Conservation (phyloP, 2,113 vertebrate species). For the Lipophrys pholis region DNA sequence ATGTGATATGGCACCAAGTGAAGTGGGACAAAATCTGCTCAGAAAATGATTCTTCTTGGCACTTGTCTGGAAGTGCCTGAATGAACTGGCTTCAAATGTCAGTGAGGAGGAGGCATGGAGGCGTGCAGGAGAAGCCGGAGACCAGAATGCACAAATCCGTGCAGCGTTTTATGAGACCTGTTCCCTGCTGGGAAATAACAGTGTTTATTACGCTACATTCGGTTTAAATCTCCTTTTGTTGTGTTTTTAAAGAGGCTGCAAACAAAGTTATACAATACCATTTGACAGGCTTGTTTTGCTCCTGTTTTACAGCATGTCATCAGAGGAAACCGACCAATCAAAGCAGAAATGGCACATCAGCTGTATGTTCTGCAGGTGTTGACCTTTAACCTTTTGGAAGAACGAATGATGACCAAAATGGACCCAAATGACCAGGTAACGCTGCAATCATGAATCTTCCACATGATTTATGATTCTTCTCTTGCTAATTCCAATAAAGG, state of each 20-base stretch:
- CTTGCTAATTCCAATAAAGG: too few relatives aligned
- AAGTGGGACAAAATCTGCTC: conserved; percentile 48
- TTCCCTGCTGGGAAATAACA: background rate
- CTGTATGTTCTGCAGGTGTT: conserved; percentile 97
- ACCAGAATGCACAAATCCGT: background rate
- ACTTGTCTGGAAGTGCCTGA: conserved; percentile 37
- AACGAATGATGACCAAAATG: conserved; percentile 99
- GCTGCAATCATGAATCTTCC: background rate
- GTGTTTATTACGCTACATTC: too few relatives aligned
- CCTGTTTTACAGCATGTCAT: conserved; percentile 89
- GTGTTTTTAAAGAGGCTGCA: too few relatives aligned
- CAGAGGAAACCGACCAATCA: conserved; percentile 96
- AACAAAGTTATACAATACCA: too few relatives aligned
- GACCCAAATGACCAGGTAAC: conserved; percentile 95
- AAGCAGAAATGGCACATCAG: conserved; percentile 99
- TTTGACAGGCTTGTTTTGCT: background rate
- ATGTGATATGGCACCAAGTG: conserved; percentile 49
- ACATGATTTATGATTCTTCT: background rate
- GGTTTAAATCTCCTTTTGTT: too few relatives aligned
- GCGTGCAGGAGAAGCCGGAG: conserved; percentile 11
- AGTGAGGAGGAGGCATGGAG: conserved; percentile 8
- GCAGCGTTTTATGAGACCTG: conserved; percentile 24
- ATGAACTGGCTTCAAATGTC: conserved; percentile 45
- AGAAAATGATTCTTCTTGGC: conserved; percentile 62
- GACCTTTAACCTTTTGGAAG: conserved; percentile 98